Conservation (phyloP, 2,888 invertebrate genomes). For the Pterobdella sp. region DNA sequence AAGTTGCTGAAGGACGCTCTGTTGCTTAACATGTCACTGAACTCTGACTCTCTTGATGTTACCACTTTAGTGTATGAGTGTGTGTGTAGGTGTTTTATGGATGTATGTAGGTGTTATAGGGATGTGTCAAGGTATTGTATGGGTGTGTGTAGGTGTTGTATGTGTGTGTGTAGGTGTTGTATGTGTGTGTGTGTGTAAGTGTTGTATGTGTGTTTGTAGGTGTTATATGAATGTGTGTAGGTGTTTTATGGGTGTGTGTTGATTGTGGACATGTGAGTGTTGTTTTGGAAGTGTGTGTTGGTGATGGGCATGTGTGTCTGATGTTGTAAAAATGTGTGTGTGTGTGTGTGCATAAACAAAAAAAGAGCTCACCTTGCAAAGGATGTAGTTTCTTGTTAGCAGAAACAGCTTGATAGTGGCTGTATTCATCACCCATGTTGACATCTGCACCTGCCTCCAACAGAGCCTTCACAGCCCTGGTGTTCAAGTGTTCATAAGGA, state of each 20-base stretch:
- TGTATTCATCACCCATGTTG: conserved; percentile 68
- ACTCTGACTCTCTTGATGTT: conserved; percentile 69
- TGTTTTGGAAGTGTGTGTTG: neutral
- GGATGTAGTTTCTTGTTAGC: conserved; percentile 63
- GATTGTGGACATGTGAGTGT: neutral
- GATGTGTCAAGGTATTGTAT: no score
- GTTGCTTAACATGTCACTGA: conserved; percentile 60
- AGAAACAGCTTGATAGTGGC: conserved; percentile 63
- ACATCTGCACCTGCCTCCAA: conserved; percentile 68
- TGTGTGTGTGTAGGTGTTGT: neutral
- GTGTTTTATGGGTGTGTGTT: neutral
- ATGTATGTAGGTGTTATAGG: no score
- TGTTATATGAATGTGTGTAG: neutral
- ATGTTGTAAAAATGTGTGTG: neutral
- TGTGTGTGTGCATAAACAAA: neutral
- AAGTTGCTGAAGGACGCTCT: conserved; percentile 73
- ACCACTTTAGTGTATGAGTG: conserved; percentile 44
- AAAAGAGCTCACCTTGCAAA: conserved; percentile 46
- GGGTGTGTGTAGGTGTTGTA: neutral
- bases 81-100: neutral
- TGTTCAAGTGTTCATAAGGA: no score
- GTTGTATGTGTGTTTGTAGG: neutral
- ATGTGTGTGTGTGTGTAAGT: neutral
- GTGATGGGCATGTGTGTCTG: neutral
- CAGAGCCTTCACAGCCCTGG: conserved; percentile 47